These are phyloP conservation scores for Archaeoteleia sp. DNA, from an alignment of 2,888 invertebrate species.

Conservation along the genomic window DNA sequence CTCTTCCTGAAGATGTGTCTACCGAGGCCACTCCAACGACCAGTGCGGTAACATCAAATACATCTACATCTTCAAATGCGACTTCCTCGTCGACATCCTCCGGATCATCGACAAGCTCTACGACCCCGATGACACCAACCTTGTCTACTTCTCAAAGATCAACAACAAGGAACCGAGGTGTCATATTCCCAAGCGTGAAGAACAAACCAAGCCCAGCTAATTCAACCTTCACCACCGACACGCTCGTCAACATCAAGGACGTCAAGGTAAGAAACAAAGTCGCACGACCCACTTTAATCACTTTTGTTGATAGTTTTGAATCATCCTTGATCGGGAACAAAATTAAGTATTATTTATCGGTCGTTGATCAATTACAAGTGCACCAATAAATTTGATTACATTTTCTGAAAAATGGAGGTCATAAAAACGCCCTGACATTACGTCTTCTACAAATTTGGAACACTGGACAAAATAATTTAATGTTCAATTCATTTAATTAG, in stretches of 20 bases:
- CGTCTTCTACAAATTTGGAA: too few species aligned
- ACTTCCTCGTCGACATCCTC: constrained; percentile 9
- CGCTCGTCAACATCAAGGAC: constrained; percentile 85
- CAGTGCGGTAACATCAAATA: constrained; percentile 69
- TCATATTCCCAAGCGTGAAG: constrained; percentile 93
- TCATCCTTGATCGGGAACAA: not conserved
- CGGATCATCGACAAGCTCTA: constrained; percentile 51
- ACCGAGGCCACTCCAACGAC: constrained; percentile 69
- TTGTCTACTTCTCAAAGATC: constrained; percentile 71
- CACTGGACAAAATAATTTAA: too few species aligned
- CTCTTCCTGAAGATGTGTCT: constrained; percentile 63
- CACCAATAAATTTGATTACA: too few species aligned
- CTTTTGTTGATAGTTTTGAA: constrained; percentile 14
- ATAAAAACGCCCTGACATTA: too few species aligned
- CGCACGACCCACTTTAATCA: constrained; percentile 24
- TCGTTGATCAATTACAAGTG: too few species aligned
- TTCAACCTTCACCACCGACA: constrained; percentile 87
- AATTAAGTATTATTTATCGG: too few species aligned
- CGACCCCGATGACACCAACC: constrained; percentile 53
- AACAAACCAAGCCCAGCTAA: constrained; percentile 91
- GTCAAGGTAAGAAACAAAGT: constrained; percentile 82
- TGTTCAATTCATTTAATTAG: too few species aligned
- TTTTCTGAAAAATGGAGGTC: too few species aligned
- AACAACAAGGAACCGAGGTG: constrained; percentile 83
- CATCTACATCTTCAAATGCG: constrained; percentile 10